Evolutionary conservation across 2,888 invertebrate genomes (phyloP).

Genomic region (Eilema caniola): DNA sequence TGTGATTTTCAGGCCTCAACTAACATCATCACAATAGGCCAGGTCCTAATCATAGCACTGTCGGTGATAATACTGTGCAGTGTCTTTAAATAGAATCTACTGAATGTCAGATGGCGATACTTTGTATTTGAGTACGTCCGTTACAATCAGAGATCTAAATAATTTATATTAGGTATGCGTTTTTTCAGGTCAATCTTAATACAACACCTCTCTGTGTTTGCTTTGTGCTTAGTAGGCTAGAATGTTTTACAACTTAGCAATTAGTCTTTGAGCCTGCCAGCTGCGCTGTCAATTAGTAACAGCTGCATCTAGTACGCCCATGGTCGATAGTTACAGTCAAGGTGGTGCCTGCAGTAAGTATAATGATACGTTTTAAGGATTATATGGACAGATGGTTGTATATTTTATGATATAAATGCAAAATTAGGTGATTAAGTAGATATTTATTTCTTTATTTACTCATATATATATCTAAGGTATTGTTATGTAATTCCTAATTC

Average conservation of each 20-base stretch:
- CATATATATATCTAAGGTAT: too few relatives aligned
- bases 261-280: neutral
- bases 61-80: neutral
- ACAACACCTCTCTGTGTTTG: neutral
- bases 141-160: neutral
- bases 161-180: too few relatives aligned
- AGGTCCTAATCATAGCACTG: too few relatives aligned
- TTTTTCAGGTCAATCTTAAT: neutral
- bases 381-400: neutral
- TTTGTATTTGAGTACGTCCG: too few relatives aligned
- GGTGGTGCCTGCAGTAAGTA: neutral
- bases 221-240: neutral
- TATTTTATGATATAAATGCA: too few relatives aligned
- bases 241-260: neutral
- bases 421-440: too few relatives aligned
- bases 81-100: too few relatives aligned
- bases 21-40: too few relatives aligned
- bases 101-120: too few relatives aligned
- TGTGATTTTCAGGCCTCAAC: too few relatives aligned
- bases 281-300: neutral
- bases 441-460: too few relatives aligned
- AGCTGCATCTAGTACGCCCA: neutral
- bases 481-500: neutral
- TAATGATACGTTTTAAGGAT: neutral
- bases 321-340: neutral